Evolutionary conservation across 2,888 invertebrate species (phyloP), one percentile per base, ranked within the genome.

Genomic region (Hecatera dysodea): DNA sequence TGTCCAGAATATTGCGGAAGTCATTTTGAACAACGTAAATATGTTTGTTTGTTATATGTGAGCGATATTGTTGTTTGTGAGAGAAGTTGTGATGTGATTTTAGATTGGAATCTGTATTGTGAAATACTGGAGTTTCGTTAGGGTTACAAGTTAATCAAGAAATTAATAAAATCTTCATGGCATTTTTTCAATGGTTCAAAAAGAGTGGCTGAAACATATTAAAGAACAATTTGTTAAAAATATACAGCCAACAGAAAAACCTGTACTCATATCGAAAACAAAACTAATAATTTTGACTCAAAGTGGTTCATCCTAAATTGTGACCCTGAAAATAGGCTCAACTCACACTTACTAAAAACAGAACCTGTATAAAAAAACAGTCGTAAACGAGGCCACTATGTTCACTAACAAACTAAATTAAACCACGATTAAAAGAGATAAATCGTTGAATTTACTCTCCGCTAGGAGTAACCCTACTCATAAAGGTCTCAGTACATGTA

Each of bases 371-470:
- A 84, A 71, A 33, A 80, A 83, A 82, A 46, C 62, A 0, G 59
- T 66, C 52, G 75, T 67, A 70, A 80, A 69, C 62, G 59, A 56
- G 39, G 75, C 76, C 79, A 82, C 78, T 77, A 78, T 73, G 81
- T 82, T 84, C 73, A 73, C 73, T 74, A 85, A 84, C 83, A 86
- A 93, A 93, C 90, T 93, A 93, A 90, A 95, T 94, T 93, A 93
- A 87, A 85, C 84, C 85, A 78, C 92, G 90, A 94, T 94, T 94
- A 93, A 92, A 93, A 92, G 89, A 91, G 93, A 94, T 93, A 93
- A 93, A 94, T 94, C 91, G 91, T 89, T 72, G 83, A 93, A 89
- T 92, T 93, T 90, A 91, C 89, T 90, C 90, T 88, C 89, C 88
- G 84, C 87, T 86, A 88, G 88, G 87, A 77, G 57, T 90, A 88